Evolutionary conservation across 1,140 invertebrate genomes (phyloP), one percentile per base, ranked within the genome.

Genomic region (Papilio xuthus): DNA sequence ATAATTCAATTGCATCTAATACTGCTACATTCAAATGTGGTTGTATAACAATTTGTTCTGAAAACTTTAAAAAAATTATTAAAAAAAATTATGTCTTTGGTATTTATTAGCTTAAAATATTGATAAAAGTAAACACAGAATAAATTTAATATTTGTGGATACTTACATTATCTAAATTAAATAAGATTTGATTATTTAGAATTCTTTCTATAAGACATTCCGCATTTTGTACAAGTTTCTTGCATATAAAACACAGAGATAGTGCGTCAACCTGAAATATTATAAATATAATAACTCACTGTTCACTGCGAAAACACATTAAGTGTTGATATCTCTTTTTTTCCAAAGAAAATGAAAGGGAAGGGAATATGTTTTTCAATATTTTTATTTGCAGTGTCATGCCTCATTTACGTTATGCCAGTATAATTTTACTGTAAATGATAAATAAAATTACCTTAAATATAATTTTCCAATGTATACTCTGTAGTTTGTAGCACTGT

Each of bases 121-220:
- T 15, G 18, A 1, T 47, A 7, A 47, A 47, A 18, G 18, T 47
- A 47, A 4, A 18, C 18, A 18, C 15, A 15, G 13, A 18, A 15
- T 28, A 73, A 72, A 78, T 23, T 37, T 28, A 20, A 69, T 74
- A 77, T 47, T 56, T 26, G 4, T 28, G 1, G 28, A 67, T 77
- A 89, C 88, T 89, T 86, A 91, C 91, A 84, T 80, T 84, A n/a
- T 81, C 71, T 69, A 86, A 77, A 79, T 88, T 89, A 60, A 93
- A 69, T 32, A 85, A 79, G n/a, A 85, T 82, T 73, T 93, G 89
- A 81, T 91, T 89, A 56, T 76, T 89, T 60, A 89, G 82, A 7
- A 92, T 88, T 84, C 84, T 90, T 47, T 88, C 82, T 44, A 92
- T 85, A 69, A 93, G 89, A 13, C 80, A 9, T 56, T 91, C 90